Evolutionary conservation across 2,888 invertebrate genomes (phyloP).

Genomic region (Orgyia antiqua): DNA sequence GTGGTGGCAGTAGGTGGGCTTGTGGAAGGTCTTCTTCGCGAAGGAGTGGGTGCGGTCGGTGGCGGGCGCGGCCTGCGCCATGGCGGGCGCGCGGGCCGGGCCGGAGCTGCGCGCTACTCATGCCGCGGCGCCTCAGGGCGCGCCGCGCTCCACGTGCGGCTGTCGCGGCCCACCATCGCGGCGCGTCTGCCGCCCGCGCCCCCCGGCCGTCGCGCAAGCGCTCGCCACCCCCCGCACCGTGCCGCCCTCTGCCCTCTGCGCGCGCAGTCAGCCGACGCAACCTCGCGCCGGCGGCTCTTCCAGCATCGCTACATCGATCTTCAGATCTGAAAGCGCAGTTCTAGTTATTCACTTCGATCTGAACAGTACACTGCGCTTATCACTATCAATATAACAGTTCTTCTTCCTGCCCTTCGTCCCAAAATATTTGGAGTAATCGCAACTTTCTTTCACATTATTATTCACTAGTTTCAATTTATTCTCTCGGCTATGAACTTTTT

Average conservation of each 20-base stretch:
- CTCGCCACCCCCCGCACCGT: constrained; percentile 33
- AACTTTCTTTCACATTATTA: too few species aligned
- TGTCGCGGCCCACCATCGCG: constrained; percentile 79
- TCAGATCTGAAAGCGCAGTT: neutral
- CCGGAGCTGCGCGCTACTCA: constrained; percentile 74
- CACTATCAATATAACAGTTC: too few species aligned
- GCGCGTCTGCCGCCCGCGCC: constrained; percentile 71
- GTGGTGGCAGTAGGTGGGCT: constrained; percentile 99
- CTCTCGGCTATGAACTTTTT: too few species aligned
- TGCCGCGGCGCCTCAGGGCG: constrained; percentile 78
- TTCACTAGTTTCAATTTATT: too few species aligned
- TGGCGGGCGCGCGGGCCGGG: constrained; percentile 76
- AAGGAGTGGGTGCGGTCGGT: constrained; percentile 92
- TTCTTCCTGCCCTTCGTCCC: too few species aligned
- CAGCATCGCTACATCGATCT: constrained; percentile 11
- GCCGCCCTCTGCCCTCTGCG: constrained; percentile 30
- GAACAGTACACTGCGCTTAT: too few species aligned
- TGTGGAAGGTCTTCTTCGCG: constrained; percentile 99
- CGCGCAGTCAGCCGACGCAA: constrained; percentile 15
- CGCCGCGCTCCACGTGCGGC: constrained; percentile 78
- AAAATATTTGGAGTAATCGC: too few species aligned
- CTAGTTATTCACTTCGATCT: constrained; percentile 46
- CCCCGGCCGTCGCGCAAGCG: constrained; percentile 41
- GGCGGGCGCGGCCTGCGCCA: constrained; percentile 80
- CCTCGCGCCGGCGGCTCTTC: constrained; percentile 9